Evolutionary conservation across 1,140 invertebrate genomes (phyloP).

Genomic region (Dinoponera quadriceps): DNA sequence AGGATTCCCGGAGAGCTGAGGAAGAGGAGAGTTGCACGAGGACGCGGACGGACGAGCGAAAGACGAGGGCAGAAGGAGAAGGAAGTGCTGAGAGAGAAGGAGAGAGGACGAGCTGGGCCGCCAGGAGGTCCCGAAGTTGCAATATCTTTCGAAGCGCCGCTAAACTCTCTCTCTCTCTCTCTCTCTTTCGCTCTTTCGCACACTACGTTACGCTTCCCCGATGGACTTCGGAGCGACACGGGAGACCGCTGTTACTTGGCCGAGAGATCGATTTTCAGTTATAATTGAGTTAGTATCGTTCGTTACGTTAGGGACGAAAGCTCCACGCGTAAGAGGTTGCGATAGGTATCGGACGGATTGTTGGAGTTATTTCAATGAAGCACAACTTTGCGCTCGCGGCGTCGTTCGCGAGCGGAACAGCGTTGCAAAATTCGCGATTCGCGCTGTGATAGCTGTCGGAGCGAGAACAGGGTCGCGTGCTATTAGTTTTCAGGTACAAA

Average conservation of each 20-base stretch:
- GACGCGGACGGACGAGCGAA: too few species aligned
- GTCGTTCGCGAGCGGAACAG: neutral
- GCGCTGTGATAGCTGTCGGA: neutral
- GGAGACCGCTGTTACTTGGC: neutral
- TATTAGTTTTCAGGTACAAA: neutral
- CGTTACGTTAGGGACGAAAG: neutral
- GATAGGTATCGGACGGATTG: neutral
- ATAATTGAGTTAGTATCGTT: neutral
- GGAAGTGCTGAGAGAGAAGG: conserved; percentile 18
- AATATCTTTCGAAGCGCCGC: neutral
- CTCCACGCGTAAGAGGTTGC: neutral
- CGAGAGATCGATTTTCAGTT: neutral
- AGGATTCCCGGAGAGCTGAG: neutral
- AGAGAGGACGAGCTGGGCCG: conserved; percentile 4
- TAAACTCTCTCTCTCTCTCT: conserved; percentile 2
- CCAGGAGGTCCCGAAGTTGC: conserved; percentile 41
- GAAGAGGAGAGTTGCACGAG: neutral
- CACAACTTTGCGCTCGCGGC: neutral
- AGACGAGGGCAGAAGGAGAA: neutral
- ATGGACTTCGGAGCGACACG: neutral
- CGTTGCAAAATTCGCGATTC: neutral
- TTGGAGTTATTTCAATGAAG: conserved; percentile 2
- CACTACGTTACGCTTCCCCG: neutral
- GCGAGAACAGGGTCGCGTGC: neutral
- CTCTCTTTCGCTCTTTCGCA: neutral